phyloP scores from a whole-genome alignment of 1,140 invertebrate genomes.

The Homarus americanus region DNA sequence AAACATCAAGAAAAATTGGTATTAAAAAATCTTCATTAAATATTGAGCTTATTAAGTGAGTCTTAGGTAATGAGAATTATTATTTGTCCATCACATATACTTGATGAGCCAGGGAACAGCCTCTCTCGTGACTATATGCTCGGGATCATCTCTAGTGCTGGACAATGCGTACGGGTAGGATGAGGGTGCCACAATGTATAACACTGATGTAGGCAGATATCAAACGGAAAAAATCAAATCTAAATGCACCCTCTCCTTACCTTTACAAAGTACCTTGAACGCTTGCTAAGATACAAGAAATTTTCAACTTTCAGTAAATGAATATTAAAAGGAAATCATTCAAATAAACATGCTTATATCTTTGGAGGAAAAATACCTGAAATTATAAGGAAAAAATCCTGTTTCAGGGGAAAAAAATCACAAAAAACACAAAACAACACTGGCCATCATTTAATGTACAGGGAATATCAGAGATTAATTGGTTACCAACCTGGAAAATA shows the following conservation, averaged over 20 bases:
- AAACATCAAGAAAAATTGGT: too few relatives aligned
- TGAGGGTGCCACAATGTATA: conserved; percentile 31
- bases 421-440: background rate
- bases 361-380: background rate
- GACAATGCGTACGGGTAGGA: conserved; percentile 22
- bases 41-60: too few relatives aligned
- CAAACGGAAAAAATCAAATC: background rate
- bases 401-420: background rate
- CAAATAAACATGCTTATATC: conserved; percentile 16
- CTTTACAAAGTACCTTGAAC: conserved; percentile 54
- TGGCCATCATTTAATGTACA: background rate
- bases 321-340: conserved; percentile 8
- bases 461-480: background rate
- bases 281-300: conserved; percentile 55
- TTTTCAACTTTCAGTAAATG: background rate
- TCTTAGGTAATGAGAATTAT: too few relatives aligned
- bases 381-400: background rate
- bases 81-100: too few relatives aligned
- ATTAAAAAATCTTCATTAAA: too few relatives aligned
- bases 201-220: conserved; percentile 12
- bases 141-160: conserved; percentile 16
- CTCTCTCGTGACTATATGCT: background rate
- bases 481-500: background rate
- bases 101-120: background rate
- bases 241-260: conserved; percentile 57